phyloP scores from a whole-genome alignment of 2,797 vertebrate species.

The Benthosema pterotum region DNA sequence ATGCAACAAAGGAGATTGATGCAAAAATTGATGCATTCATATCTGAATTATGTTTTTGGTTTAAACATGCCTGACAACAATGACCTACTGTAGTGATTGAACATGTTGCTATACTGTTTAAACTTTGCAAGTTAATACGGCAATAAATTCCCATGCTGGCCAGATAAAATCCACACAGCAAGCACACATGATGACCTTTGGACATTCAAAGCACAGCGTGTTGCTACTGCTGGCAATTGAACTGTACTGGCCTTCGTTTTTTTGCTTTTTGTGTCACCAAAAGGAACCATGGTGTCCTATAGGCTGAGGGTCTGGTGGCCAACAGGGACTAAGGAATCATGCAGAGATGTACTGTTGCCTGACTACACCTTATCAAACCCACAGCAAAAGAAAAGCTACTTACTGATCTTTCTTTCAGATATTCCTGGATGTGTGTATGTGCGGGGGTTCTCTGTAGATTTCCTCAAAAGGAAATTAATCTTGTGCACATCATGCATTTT shows the following conservation, averaged over 20 bases:
- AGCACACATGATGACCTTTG: constrained; percentile 68
- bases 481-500: constrained; percentile 66
- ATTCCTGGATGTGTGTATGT: constrained; percentile 15
- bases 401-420: constrained; percentile 47
- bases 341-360: constrained; percentile 32
- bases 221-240: constrained; percentile 57
- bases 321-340: not conserved
- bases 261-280: constrained; percentile 30
- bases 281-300: constrained; percentile 46
- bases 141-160: not conserved
- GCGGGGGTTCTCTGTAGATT: constrained; percentile 42
- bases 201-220: constrained; percentile 47
- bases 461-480: constrained; percentile 54
- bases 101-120: no score
- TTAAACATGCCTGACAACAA: no score
- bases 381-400: no score
- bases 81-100: no score
- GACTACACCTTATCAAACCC: constrained; percentile 59
- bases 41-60: no score
- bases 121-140: no score
- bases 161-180: constrained; percentile 36
- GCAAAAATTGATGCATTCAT: no score
- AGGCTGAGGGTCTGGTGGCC: constrained; percentile 16
- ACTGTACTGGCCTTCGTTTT: constrained; percentile 57
- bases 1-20: no score